Evolutionary conservation across 1,140 invertebrate species (phyloP), one percentile per base, ranked within the genome.

Genomic region (Drusus annulatus): DNA sequence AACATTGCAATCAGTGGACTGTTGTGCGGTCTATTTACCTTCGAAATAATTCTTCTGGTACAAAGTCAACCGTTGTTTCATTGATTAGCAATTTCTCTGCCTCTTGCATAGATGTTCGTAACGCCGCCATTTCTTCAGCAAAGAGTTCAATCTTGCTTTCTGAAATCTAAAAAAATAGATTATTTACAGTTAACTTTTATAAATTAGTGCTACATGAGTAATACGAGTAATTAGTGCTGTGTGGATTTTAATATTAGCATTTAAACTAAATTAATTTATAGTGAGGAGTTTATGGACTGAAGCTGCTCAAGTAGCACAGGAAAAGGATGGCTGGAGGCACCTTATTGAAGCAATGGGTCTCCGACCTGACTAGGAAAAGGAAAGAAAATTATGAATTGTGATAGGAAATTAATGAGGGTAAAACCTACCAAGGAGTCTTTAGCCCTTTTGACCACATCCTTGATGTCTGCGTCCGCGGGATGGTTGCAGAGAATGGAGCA

Each of bases 401-500:
- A 8, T n/a, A 4, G 31, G 31, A n/a, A n/a, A n/a, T n/a, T n/a
- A n/a, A 45, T 45, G 36, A 45, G 10, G 36, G 0, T 45, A 45
- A 31, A 62, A 84, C 85, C 88, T 89, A 94, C 93, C 92, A 94
- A 93, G 77, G 92, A 89, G 83, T 94, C 93, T 85, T 94, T 95
- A 10, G 92, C 93, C 82, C 92, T 90, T 83, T 92, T 92, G 0
- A 95, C 91, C 25, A 94, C 91, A 85, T 95, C 92, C 87, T 93
- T 95, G 0, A 93, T 92, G 80, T 94, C 93, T 19, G 89, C 91
- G 76, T 95, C 94, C 15, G 93, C 92, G 1, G 95, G 95, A 88
- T 96, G 95, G 85, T 96, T 96, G 88, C 95, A 96, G 2, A 96
- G 88, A 6, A 96, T 91, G 0, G 95, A 96, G 85, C 95, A 96